Evolutionary conservation across 2,113 vertebrate species (phyloP), one percentile per base, ranked within the genome.

Genomic region (Egretta garzetta): DNA sequence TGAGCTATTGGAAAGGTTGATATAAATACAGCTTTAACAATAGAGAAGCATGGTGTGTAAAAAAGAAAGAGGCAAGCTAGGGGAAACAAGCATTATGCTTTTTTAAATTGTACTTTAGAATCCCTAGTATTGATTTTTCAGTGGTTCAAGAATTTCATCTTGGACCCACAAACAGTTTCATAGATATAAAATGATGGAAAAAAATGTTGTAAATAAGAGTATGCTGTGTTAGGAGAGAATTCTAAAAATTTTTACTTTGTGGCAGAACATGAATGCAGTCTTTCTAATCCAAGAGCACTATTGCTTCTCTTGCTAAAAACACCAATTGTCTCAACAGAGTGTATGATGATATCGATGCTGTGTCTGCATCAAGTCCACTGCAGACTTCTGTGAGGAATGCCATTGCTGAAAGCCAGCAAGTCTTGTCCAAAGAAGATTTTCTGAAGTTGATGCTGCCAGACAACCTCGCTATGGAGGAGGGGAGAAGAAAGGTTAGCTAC

Each of bases 371-470:
- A 0, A 98, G 98, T 89, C 98, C 96, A 59, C 98, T 98, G 70
- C 98, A 98, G 86, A 94, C 96, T 16, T 96, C 97, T 3, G 97
- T 97, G 47, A 98, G 96, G 67, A 98, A 98, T 37, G 39, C 97
- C 15, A 75, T 97, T 52, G 96, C 97, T 52, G 98, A 99, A 96
- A 96, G 98, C 22, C 98, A 98, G 41, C 98, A 98, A 71, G 97
- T 98, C 37, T 97, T 99, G 77, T 99, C 99, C 24, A 99, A 99
- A 97, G 99, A 99, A 91, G 99, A 99, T 77, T 99, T 99, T 88
- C 96, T 99, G 90, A 99, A 99, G 95, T 49, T 99, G 98, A 99
- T 99, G 98, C 94, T 99, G 90, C 98, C 98, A 4, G 98, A 99
- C 88, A 99, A 97, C 96, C 98, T 99, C 32, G 97, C 98, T 18